Conservation (phyloP, 2,113 vertebrate species). For the Macaca fascicularis region DNA sequence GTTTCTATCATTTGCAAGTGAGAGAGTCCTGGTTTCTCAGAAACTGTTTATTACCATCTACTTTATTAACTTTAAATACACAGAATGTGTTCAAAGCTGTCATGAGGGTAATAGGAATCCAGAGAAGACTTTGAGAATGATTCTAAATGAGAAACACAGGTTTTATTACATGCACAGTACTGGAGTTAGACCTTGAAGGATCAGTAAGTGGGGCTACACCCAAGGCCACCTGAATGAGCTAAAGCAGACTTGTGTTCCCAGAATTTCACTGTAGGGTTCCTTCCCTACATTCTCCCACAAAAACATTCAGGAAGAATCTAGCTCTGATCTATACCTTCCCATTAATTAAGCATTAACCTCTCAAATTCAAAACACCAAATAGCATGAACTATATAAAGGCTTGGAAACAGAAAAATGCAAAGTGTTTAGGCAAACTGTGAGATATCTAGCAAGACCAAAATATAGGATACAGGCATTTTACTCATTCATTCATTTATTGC, state of each 20-base stretch:
- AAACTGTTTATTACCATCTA: not conserved
- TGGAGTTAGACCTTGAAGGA: not conserved
- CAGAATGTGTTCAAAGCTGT: not conserved
- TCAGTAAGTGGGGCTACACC: not conserved
- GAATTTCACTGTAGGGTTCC: not conserved
- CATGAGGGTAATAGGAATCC: not conserved
- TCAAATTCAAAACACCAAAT: not conserved
- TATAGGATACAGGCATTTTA: not conserved
- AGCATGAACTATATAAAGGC: not conserved
- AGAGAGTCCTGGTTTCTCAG: not conserved
- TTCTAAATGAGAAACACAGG: not conserved
- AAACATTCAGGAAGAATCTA: not conserved
- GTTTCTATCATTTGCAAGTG: not conserved
- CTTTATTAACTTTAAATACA: slow-evolving; percentile 11
- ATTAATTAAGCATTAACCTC: not conserved
- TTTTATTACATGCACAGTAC: not conserved
- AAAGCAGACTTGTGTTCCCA: not conserved
- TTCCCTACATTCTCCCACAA: not conserved
- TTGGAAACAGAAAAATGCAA: not conserved
- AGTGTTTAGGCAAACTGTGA: not conserved
- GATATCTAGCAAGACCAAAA: not conserved
- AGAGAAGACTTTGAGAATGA: not conserved
- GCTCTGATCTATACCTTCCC: not conserved
- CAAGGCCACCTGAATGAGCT: not conserved
- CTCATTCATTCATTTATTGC: not conserved